Base-by-base conservation (phyloP, 37 sponge, comb jelly and placozoan genomes). In the Agelas oroides region DNA sequence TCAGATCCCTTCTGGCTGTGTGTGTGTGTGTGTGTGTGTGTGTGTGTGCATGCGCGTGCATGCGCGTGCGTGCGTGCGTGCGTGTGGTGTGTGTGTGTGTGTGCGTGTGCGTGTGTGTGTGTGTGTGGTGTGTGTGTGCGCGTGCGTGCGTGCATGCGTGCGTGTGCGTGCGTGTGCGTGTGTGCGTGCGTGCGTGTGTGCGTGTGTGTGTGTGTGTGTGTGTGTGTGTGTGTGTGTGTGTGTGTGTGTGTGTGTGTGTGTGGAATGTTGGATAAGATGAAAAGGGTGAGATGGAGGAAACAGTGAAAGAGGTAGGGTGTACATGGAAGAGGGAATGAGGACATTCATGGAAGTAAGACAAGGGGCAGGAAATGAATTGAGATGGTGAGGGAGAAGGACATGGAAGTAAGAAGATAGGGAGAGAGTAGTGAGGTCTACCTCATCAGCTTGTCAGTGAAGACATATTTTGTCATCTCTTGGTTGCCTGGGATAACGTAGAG, bases 1-100 rank as follows among this genome's bases (percentile, higher is more conserved):
- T 93, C 94, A 40, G 87, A 93, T 1, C 94, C 94, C 28, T 71
- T 80, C 65, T 72, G 68, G 53, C 87, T 87, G 46, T 16, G n/a
- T 18, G 33, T 21, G 65, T 32, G 46, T 19, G 75, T 5, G 59
- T 58, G 24, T 20, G 41, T 18, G 70, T 27, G 41, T 71, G 56
- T 40, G 75, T 32, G 46, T 12, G 46, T 2, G 56, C 6, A 12
- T 20, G 35, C 2, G 21, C 5, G 70, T 36, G 70, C 5, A 5
- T 8, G 70, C 5, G 21, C 6, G 21, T 30, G 70, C 2, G 37
- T 3, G 21, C 5, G 27, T 21, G 70, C 3, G 70, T 2, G 70
- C 6, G 70, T 21, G 70, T 8, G n/a, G 56, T 21, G 36, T 20
- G 35, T 14, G 21, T 5, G 70, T 36, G 70, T 30, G 21, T 8